These are phyloP conservation scores for Paracyclopina nana DNA, from an alignment of 1,140 invertebrate genomes.

Conservation along the genomic window DNA sequence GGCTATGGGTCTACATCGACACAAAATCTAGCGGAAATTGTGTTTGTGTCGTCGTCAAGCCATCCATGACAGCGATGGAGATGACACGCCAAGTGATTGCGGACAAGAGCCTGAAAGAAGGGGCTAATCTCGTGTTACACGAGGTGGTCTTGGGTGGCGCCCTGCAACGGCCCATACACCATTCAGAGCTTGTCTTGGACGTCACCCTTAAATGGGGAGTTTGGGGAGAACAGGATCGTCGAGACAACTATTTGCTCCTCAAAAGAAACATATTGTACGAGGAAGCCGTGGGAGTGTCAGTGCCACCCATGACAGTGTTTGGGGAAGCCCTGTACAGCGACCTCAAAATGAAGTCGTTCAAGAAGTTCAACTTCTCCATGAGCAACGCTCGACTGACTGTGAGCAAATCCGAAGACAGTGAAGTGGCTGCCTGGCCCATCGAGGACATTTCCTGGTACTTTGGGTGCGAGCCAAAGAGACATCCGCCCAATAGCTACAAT, in stretches of 20 bases:
- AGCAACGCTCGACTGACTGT: conserved; percentile 50
- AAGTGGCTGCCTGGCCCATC: conserved; percentile 46
- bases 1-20: conserved; percentile 49
- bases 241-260: conserved; percentile 54
- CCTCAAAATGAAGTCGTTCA: conserved; percentile 49
- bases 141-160: conserved; percentile 50
- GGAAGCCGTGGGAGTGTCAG: conserved; percentile 32
- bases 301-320: conserved; percentile 17
- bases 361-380: conserved; percentile 52
- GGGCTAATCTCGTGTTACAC: conserved; percentile 36
- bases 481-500: conserved; percentile 50
- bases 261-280: conserved; percentile 33
- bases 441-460: conserved; percentile 60
- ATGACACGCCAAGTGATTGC: neutral
- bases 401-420: conserved; percentile 43
- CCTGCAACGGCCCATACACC: conserved; percentile 50
- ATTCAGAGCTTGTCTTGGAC: conserved; percentile 48
- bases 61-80: conserved; percentile 6
- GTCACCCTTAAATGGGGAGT: conserved; percentile 51
- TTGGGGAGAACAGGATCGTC: conserved; percentile 58
- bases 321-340: conserved; percentile 38
- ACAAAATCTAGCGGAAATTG: conserved; percentile 20
- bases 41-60: conserved; percentile 21
- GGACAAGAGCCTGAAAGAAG: neutral
- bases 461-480: conserved; percentile 53